These are phyloP conservation scores for Heliconius ethilla DNA, from an alignment of 2,888 invertebrate genomes.

Conservation along the genomic window DNA sequence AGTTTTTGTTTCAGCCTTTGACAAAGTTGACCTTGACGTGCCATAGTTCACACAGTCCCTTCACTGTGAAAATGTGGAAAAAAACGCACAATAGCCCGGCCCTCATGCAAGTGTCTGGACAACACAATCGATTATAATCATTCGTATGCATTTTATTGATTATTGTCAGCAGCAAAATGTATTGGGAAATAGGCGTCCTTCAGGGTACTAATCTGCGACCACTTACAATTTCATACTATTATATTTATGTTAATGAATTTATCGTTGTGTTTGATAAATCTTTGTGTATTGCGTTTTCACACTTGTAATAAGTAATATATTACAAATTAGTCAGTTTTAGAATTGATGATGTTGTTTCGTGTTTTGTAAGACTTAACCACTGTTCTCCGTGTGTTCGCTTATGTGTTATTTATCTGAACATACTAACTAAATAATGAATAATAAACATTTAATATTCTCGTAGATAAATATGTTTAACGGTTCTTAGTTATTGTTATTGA, in stretches of 20 bases:
- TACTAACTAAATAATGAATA: neutral
- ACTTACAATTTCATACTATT: constrained; percentile 20
- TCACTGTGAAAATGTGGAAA: constrained; percentile 79
- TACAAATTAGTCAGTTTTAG: constrained; percentile 7
- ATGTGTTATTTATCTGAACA: constrained; percentile 3
- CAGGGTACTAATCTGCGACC: constrained; percentile 60
- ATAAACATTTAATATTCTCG: constrained; percentile 7
- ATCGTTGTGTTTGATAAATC: constrained; percentile 11
- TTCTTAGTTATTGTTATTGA: constrained; percentile 10
- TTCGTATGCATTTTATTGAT: constrained; percentile 77
- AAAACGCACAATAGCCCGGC: constrained; percentile 73
- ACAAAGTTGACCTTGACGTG: constrained; percentile 73
- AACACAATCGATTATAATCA: constrained; percentile 77
- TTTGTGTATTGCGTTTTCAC: constrained; percentile 9
- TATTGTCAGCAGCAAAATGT: constrained; percentile 70
- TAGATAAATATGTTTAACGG: constrained; percentile 9
- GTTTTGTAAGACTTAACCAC: constrained; percentile 2
- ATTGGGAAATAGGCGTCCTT: constrained; percentile 68
- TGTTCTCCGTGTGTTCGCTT: neutral
- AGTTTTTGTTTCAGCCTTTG: constrained; percentile 62
- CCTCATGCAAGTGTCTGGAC: constrained; percentile 69
- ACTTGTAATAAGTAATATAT: constrained; percentile 9
- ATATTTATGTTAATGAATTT: constrained; percentile 17
- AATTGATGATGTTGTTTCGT: constrained; percentile 10
- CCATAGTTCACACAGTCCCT: constrained; percentile 79